phyloP scores from a whole-genome alignment of 2,797 vertebrate genomes.

The Vespertilio murinus region DNA sequence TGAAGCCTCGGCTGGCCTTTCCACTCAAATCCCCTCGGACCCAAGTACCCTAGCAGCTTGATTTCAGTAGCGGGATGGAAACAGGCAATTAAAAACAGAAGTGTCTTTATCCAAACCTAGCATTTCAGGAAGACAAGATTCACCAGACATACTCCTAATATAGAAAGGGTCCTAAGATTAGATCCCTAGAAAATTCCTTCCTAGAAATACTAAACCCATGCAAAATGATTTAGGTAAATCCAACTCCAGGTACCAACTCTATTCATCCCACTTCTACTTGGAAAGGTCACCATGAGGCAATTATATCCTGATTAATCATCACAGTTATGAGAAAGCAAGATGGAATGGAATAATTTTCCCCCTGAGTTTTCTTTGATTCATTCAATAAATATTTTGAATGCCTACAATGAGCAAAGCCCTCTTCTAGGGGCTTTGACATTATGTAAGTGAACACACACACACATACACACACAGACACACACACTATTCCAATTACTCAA shows the following conservation, averaged over 20 bases:
- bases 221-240: conserved; percentile 29
- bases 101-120: neutral
- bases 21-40: neutral
- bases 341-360: neutral
- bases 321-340: neutral
- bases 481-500: neutral
- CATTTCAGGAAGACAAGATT: neutral
- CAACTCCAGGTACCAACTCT: neutral
- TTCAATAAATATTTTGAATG: neutral
- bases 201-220: neutral
- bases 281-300: neutral
- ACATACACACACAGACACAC: too few species aligned
- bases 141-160: neutral
- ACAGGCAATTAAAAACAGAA: neutral
- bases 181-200: neutral
- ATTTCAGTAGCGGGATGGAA: neutral
- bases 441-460: neutral
- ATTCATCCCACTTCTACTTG: neutral
- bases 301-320: neutral
- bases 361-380: conserved; percentile 11
- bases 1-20: neutral
- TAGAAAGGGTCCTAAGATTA: neutral
- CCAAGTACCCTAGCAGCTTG: neutral
- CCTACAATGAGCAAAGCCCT: neutral
- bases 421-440: neutral